Evolutionary conservation across 2,797 vertebrate species (phyloP), one percentile per base, ranked within the genome.

Genomic region (Lacerta agilis): DNA sequence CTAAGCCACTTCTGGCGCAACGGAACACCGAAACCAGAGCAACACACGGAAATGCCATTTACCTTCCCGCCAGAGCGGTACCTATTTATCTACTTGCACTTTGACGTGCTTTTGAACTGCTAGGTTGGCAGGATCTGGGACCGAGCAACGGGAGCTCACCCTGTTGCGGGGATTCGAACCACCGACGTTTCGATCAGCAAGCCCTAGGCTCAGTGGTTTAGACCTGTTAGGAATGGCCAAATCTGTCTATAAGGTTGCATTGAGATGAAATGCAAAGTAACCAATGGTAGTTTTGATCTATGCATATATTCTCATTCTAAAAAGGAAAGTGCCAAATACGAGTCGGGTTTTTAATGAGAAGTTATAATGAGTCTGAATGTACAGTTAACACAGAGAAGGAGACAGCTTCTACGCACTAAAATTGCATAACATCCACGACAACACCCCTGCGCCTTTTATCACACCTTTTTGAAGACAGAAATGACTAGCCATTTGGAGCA

Each of bases 1-100:
- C 45, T 13, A 49, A 49, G 11, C 45, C 10, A 0, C 45, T 49
- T 49, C 45, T 49, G 45, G 45, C 3, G 33, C n/a, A n/a, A n/a
- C n/a, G n/a, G n/a, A n/a, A n/a, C n/a, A n/a, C n/a, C n/a, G 45
- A 49, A 55, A 55, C 49, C 49, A 55, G 13, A 55, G 49, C 49
- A 55, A 0, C 49, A 0, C 49, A 55, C 49, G 1, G 49, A 55
- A 55, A 55, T 3, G 0, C 49, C 1, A 0, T 55, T 15, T 55
- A 55, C 49, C 49, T 55, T 55, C 49, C 49, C 13, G 1, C 49
- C 0, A 3, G 49, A 55, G 13, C 1, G 0, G 49, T 55, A 55
- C 49, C 49, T 55, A 55, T 55, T 55, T 55, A 15, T 55, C 49
- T 55, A 55, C 49, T 55, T 55, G 49, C 3, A 55, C 13, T 55